Evolutionary conservation across 2,797 vertebrate genomes (phyloP).

Genomic region (Bradypodion ventrale): DNA sequence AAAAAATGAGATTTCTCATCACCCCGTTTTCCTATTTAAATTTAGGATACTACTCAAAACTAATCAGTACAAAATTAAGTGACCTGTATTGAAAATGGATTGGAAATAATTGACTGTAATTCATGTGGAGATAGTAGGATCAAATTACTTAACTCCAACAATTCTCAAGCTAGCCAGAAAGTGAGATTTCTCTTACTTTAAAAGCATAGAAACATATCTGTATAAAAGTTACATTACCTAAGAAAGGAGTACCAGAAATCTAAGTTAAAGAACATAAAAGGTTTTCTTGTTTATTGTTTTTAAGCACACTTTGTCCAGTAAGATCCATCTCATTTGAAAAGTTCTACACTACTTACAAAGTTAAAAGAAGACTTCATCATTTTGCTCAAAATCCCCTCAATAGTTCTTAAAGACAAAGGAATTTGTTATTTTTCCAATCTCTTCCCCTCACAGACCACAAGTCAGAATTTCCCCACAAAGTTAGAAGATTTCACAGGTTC

Average conservation of each 20-base stretch:
- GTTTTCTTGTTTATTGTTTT: not conserved
- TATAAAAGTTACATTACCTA: not conserved
- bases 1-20: not conserved
- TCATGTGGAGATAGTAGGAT: not conserved
- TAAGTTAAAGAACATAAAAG: not conserved
- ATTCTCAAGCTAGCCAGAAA: not conserved
- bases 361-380: slow-evolving; percentile 39
- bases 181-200: not conserved
- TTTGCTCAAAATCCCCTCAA: slow-evolving; percentile 51
- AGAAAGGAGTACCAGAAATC: slow-evolving; percentile 22
- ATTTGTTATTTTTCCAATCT: slow-evolving; percentile 58
- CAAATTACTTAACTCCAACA: not conserved
- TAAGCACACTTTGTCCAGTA: not conserved
- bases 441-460: slow-evolving; percentile 45
- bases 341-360: not conserved
- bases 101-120: not conserved
- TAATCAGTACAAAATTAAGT: slow-evolving; percentile 6
- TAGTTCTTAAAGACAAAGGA: slow-evolving; percentile 73
- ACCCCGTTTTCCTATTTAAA: not conserved
- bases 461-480: slow-evolving; percentile 41
- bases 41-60: not conserved
- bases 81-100: not conserved
- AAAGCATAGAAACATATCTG: not conserved
- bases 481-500: slow-evolving; percentile 14
- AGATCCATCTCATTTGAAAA: slow-evolving; percentile 18